Evolutionary conservation across 1,140 invertebrate genomes (phyloP).

Genomic region (Tenebrio molitor): DNA sequence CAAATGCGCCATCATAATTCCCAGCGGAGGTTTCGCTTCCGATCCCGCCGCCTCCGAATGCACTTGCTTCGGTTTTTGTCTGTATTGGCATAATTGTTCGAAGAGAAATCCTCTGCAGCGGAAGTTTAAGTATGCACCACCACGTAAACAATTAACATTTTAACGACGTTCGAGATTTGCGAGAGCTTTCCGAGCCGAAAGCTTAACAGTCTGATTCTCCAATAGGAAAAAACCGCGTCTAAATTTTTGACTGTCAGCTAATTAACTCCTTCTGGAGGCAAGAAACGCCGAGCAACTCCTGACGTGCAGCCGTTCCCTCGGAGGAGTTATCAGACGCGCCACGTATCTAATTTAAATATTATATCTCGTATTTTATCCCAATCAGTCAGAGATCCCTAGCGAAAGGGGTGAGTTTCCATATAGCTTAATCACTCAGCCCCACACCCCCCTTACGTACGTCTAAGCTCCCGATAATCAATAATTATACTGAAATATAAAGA

Average conservation of each 20-base stretch:
- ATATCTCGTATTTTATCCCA: conserved; percentile 56
- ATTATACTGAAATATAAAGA: conserved; percentile 57
- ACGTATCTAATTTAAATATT: conserved; percentile 55
- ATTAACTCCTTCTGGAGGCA: background rate
- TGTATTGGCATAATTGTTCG: too few species aligned
- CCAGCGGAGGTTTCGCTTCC: too few species aligned
- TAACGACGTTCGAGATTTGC: background rate
- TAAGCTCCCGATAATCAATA: conserved; percentile 56
- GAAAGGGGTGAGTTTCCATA: conserved; percentile 55
- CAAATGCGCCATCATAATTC: too few species aligned
- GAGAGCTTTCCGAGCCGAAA: too few species aligned
- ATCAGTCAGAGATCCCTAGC: conserved; percentile 54
- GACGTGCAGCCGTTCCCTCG: conserved; percentile 1
- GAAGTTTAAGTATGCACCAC: too few species aligned
- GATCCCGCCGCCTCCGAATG: too few species aligned
- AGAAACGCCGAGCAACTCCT: conserved; percentile 3
- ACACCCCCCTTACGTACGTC: conserved; percentile 37
- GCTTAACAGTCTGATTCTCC: too few species aligned
- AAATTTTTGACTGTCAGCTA: background rate
- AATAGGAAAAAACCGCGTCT: too few species aligned
- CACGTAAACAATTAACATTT: conserved; percentile 5
- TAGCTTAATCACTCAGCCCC: conserved; percentile 52
- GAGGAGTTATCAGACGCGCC: conserved; percentile 7
- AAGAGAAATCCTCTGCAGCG: too few species aligned
- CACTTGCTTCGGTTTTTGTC: too few species aligned